A percentile compares a stretch with the other conserved stretches of the same genome.
Conservation (phyloP, 2,797 vertebrate genomes). For the Ceryle rudis region DNA sequence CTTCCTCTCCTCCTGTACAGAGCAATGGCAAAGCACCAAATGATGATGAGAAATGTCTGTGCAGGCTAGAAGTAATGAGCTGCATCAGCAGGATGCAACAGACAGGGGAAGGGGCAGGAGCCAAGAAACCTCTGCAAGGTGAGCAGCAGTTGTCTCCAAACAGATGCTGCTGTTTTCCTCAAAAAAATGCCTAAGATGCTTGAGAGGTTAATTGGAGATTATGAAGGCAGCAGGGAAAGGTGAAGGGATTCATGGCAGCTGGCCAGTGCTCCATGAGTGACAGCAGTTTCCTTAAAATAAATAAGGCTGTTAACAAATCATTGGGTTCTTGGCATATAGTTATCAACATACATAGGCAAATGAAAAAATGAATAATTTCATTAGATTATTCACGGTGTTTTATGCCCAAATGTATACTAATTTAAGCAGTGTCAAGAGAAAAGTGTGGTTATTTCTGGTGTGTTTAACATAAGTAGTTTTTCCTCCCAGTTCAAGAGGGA, state of each 20-base stretch:
- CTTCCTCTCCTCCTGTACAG: background rate
- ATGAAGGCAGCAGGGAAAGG: background rate
- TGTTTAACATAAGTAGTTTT: background rate
- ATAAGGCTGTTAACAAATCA: slow-evolving; percentile 6
- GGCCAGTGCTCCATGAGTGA: background rate
- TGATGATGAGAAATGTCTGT: background rate
- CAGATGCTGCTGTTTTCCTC: background rate
- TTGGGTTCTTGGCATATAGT: background rate
- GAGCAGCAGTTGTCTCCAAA: background rate
- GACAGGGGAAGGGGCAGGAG: background rate
- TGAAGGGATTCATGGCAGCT: background rate
- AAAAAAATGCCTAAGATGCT: background rate
- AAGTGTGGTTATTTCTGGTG: background rate
- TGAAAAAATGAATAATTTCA: slow-evolving; percentile 25
- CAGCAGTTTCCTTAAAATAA: slow-evolving; percentile 40
- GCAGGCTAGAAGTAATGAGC: background rate
- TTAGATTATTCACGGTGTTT: slow-evolving; percentile 10
- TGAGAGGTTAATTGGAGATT: background rate
- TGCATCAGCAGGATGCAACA: background rate
- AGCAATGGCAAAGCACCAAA: background rate
- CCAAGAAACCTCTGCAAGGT: background rate
- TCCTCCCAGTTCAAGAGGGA: background rate
- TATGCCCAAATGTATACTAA: background rate
- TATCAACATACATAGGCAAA: background rate
- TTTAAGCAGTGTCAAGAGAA: background rate